Base-by-base conservation (phyloP, 1,140 invertebrate species). In the Diploscapter pachys region DNA sequence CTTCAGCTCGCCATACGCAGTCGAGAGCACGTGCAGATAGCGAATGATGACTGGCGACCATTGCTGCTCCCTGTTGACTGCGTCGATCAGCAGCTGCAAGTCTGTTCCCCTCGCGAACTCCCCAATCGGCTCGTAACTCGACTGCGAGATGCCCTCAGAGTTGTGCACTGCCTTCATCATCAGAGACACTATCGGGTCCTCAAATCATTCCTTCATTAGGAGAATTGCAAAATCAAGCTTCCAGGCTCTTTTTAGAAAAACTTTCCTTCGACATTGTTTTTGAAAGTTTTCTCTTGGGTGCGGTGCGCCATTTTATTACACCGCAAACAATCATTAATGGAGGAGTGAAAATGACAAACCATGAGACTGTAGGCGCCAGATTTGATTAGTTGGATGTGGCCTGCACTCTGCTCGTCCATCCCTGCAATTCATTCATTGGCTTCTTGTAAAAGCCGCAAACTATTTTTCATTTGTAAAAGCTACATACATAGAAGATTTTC, bases 11-110 rank as follows among this genome's bases (percentile, higher is more conserved):
- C 52, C 9, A 31, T 9, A 62, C 6, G 73, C 56, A 9, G 70
- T 62, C 4, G 73, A 68, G n/a, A 74, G 59, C 5, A 67, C 63
- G 50, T 74, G 73, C 48, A 74, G 73, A 63, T 74, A 64, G 4
- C 73, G 73, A n/a, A 69, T 59, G 9, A 73, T 67, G 48, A 50
- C 11, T 4, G 64, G 31, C 6, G 72, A 54, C 66, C n/a, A 11
- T 9, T 68, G 13, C 6, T 52, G 66, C 13, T 50, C 11, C 11
- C 11, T 9, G 6, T 55, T 11, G 48, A 55, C 9, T 5, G 5
- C 56, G 66, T 68, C 48, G 31, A 68, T 53, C 6, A 54, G 53
- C 11, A 68, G 57, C 52, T 68, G 66, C 13, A 68, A 55, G 6
- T 68, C 66, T 50, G 49, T 5, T 6, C 66, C 66, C 5, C 11